Percentiles rank a stretch among this genome's conserved stretches.
Conservation (phyloP, 2,888 invertebrate species). For the Leptopilina myrica region DNA sequence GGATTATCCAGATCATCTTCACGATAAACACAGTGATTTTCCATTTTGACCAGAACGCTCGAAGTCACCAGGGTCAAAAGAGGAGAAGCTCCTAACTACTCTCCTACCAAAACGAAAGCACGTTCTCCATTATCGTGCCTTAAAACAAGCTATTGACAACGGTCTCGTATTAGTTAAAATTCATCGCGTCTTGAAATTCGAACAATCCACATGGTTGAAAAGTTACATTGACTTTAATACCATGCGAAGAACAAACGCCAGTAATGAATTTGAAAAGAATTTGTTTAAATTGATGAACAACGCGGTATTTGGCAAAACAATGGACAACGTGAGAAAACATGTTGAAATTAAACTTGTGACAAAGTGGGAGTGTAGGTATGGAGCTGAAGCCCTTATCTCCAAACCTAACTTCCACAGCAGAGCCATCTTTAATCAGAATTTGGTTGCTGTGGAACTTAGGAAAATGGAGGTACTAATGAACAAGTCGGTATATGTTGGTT, state of each 20-base stretch:
- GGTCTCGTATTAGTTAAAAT: slow-evolving; percentile 58
- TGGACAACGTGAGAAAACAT: too few relatives aligned
- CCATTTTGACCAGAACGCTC: too few relatives aligned
- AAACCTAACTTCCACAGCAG: slow-evolving; percentile 67
- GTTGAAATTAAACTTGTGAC: too few relatives aligned
- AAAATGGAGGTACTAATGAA: slow-evolving; percentile 10
- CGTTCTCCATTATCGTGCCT: slow-evolving; percentile 49
- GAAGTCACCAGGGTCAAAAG: too few relatives aligned
- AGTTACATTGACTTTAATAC: slow-evolving; percentile 66
- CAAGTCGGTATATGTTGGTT: too few relatives aligned
- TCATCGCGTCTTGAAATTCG: slow-evolving; percentile 65
- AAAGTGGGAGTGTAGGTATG: slow-evolving; percentile 27
- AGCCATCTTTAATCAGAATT: slow-evolving; percentile 65
- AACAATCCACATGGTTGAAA: slow-evolving; percentile 64
- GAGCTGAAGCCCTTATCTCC: slow-evolving; percentile 58
- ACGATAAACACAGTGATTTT: too few relatives aligned
- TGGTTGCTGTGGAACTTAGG: slow-evolving; percentile 63
- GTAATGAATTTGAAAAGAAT: too few relatives aligned
- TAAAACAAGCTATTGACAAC: slow-evolving; percentile 62
- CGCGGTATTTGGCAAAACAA: too few relatives aligned
- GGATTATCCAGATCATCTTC: too few relatives aligned
- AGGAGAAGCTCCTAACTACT: too few relatives aligned
- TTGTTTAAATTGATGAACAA: too few relatives aligned
- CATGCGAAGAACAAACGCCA: slow-evolving; percentile 58
- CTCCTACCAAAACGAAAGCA: slow-evolving; percentile 58